Base-by-base conservation (phyloP, 2,797 vertebrate species). In the Sparidentex hasta region DNA sequence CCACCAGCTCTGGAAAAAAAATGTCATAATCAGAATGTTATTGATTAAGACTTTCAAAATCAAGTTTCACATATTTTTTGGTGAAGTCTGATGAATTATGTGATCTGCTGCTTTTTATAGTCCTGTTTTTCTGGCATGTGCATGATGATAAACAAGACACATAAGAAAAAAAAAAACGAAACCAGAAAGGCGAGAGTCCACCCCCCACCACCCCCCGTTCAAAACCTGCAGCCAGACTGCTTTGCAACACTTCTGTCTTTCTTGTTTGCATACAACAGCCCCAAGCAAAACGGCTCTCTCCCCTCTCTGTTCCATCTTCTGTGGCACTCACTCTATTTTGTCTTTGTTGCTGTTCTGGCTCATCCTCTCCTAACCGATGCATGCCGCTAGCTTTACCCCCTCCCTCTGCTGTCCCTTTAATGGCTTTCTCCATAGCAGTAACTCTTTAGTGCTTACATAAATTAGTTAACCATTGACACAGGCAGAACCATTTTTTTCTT, bases 401-500 rank as follows among this genome's bases (percentile, higher is more conserved):
- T 56, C 63, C 38, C 58, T 61, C 47, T 17, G 8, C 67, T 43
- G 3, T 56, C 47, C 59, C 27, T 58, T 48, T 47, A 54, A 63
- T n/a, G 1, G 17, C 44, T 71, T 25, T 29, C n/a, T 61, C 44
- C 44, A 29, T 55, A 38, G 33, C 61, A 59, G 14, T 54, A 44
- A 74, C 52, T 56, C 47, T 44, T 50, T 27, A 12, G 38, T 21
- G 14, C 44, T 58, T 55, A 16, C 71, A 74, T 79, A 67, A 65
- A 76, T 70, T 23, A 80, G 75, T 75, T 68, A 80, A 78, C 29
- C 65, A 74, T 23, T 80, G 65, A 74, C 50, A 72, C 16, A 38
- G 17, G 43, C 63, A 29, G 41, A 71, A 69, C 44, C 9, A 0
- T 8, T 74, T 62, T 74, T 56, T 18, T 44, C 33, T 65, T 58